Base-by-base conservation (phyloP, 2,888 invertebrate species). In the Bombylius discolor region DNA sequence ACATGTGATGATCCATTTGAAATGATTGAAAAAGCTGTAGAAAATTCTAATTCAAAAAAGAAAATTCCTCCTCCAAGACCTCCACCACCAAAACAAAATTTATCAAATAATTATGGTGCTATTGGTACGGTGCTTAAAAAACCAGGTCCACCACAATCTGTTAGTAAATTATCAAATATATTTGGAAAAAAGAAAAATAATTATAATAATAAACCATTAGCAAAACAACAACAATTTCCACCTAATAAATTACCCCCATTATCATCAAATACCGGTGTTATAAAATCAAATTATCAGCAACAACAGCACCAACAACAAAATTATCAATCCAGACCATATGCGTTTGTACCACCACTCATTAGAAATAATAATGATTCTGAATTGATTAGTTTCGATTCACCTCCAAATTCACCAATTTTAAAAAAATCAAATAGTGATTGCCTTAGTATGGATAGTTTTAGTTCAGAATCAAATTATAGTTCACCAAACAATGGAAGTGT, bases 351-450 rank as follows among this genome's bases (percentile, higher is more conserved):
- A 11, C 47, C 47, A 23, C 7, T 31, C 4, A 23, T 31, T 23
- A 5, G 5, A 32, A 49, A 49, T 12, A 31, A 55, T 46, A 51
- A 58, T 8, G 68, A 69, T 47, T 64, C 62, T 5, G 81, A 84
- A 56, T 69, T 87, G 50, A 87, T 87, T 64, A 85, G 85, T 68
- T 76, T 87, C 47, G 78, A 84, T 64, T 82, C 83, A 11, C 86
- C 87, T 4, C 84, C 86, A 0, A 83, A 84, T 62, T 87, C 87
- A 8, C 87, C 87, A 34, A 85, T 85, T 1, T 82, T 84, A 55
- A 84, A 84, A 31, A 78, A 85, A 61, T 86, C 85, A 0, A 85
- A 83, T 66, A 85, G 85, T 67, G 85, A 86, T 67, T 85, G 85
- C 44, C 79, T 85, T 9, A 85, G 85, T 70, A 81, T 85, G 23